Conservation (phyloP, 2,113 vertebrate genomes). For the Uria aalge region DNA sequence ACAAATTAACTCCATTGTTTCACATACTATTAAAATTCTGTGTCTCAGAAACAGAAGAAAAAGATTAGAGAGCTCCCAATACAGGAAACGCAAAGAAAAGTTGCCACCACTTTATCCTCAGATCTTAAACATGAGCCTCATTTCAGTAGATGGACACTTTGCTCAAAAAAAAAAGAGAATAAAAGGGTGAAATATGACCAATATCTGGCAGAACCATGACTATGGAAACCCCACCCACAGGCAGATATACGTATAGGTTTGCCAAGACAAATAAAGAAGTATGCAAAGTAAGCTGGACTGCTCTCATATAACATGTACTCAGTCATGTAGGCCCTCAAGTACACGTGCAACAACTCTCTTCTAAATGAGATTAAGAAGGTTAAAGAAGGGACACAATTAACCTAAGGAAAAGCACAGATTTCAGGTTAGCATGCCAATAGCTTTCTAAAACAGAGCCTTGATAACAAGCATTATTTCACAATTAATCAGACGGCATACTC, state of each 20-base stretch:
- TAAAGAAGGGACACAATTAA: not conserved
- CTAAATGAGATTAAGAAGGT: not conserved
- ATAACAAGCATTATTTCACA: not conserved
- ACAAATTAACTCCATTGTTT: not conserved
- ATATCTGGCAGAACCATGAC: not conserved
- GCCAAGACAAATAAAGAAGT: slow-evolving; percentile 41
- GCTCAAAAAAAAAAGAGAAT: not conserved
- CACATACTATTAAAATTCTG: not conserved
- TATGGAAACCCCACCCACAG: not conserved
- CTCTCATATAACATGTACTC: not conserved
- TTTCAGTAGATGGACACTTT: not conserved
- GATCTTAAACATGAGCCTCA: not conserved
- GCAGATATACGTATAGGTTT: not conserved
- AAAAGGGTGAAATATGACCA: not conserved
- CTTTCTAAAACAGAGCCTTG: not conserved
- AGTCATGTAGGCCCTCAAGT: not conserved
- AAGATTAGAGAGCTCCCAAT: not conserved
- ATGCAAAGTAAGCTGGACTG: not conserved
- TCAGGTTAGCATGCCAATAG: not conserved
- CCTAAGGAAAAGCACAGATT: not conserved
- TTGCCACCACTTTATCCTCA: not conserved
- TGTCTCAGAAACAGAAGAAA: not conserved
- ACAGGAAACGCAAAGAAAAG: not conserved
- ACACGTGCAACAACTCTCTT: not conserved
- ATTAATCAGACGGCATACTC: not conserved